Base-by-base conservation (phyloP, 2,113 vertebrate species). In the Mohoua ochrocephala region DNA sequence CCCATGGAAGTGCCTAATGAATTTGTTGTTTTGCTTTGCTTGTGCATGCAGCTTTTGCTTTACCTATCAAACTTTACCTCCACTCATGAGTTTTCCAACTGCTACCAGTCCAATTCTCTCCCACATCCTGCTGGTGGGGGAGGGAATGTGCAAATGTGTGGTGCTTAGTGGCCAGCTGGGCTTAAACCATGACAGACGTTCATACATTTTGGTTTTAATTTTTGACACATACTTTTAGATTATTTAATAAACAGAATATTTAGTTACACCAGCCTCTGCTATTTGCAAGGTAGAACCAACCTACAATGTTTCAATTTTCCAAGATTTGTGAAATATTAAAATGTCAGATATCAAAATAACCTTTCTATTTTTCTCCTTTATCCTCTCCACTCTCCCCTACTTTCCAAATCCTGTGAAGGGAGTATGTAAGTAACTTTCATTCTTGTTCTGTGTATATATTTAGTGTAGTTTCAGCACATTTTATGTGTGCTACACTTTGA, bases 371-470 rank as follows among this genome's bases (percentile, higher is more conserved):
- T 6, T 84, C 6, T 77, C 15, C 12, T 70, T 92, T 49, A 60
- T 47, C 10, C 3, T 63, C 35, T 61, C 11, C 44, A 35, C 18
- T 52, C 11, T 35, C 16, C 30, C 14, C 6, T 77, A 5, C 3
- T 54, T 81, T 70, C 47, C 31, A 61, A 47, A 63, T 74, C 27
- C 24, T 78, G 45, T 53, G 18, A 82, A 44, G 10, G 52, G 8
- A 54, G 24, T 21, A 35, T 10, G 11, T 71, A 44, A 26, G 27
- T 64, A 74, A 35, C 33, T 84, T 91, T 39, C n/a, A 49, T 87
- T 95, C 42, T 49, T n/a, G 27, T 81, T 53, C 27, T 93, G 13
- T 37, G 7, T 57, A 70, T 81, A 41, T 91, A 67, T 84, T 93
- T 52, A 26, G 7, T 18, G 35, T 31, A 52, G 26, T 82, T 92